Base-by-base conservation (phyloP, 92 coral and sea anemone genomes). In the Porites rus region DNA sequence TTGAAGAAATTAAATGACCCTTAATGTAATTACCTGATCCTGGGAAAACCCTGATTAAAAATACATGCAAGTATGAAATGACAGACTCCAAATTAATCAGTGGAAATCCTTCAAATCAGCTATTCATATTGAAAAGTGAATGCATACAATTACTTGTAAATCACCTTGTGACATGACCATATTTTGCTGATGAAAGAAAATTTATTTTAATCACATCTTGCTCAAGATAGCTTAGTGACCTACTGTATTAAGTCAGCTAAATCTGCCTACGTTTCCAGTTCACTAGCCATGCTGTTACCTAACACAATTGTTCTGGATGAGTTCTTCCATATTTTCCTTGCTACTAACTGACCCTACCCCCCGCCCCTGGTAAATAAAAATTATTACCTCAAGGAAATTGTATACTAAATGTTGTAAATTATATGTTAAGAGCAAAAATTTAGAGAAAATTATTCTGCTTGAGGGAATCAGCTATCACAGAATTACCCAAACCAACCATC, bases 1-100 rank as follows among this genome's bases (percentile, higher is more conserved):
- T 81, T 51, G 65, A 73, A 52, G 64, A 83, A 83, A 83, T 83
- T 83, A 83, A 82, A 14, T 83, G 87, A 83, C 87, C 87, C 87
- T 74, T 74, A 52, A 73, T 21, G 17, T 28, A 72, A 73, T 83
- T 73, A 83, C 87, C 62, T 62, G 80, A 83, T 76, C 73, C 80
- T 62, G 51, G 51, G 17, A 11, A 54, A 17, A 60, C 53, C 51
- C 63, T 53, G 7, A 7, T 50, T 83, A 73, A 83, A 64, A 61
- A 62, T 73, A 74, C 64, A 63, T 73, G 59, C 1, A 43, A 73
- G 60, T 65, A 73, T 20, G 63, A 64, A 5, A 19, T 31, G 28
- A 16, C 1, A 77, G 7, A 17, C 17, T 7, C 53, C 5, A 7
- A 65, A 78, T 65, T 51, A 74, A 13, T 2, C 8, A 20, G 31